Evolutionary conservation across 2,797 vertebrate genomes (phyloP), one percentile per base, ranked within the genome.

Genomic region (Pteropus rufus): DNA sequence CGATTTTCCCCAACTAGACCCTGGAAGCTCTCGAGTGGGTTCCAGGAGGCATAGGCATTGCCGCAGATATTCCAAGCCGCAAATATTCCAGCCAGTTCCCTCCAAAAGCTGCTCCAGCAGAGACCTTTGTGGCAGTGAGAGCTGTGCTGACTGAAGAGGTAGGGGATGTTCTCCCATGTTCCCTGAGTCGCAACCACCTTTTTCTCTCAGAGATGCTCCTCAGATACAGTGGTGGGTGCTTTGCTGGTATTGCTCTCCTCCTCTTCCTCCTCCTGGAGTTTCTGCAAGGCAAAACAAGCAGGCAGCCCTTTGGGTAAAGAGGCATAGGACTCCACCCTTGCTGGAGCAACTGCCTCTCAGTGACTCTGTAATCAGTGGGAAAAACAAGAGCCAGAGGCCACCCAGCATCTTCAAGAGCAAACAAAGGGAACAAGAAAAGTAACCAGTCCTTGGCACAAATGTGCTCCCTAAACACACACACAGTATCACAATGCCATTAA

Each of bases 271-370:
- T 93, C 96, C 52, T 80, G 75, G 64, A 82, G 91, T 93, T 97
- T 97, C 97, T 98, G 65, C 69, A 93, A 94, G 83, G 76, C 75
- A 97, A 95, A 86, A 73, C 49, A 83, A 93, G 75, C 18, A 41
- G 60, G 31, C 39, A 65, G 39, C 7, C 46, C 62, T 56, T 21
- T 83, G n/a, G 60, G 69, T 93, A 23, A 91, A 34, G 41, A 65
- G 44, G 75, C 7, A 8, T 18, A 34, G 72, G 60, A 60, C 39
- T 60, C 39, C 3, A 1, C 23, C 60, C 65, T 7, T 19, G 23
- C 46, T 11, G n/a, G 19, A 95, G 39, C 14, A 19, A 9, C 49
- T 31, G 14, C 12, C 75, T 72, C 9, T 26, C n/a, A 4, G 6
- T 15, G 7, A 23, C 12, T 85, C 21, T 11, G 8, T 16, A 1